phyloP scores from a whole-genome alignment of 1,140 invertebrate genomes.

The Tigriopus japonicus region DNA sequence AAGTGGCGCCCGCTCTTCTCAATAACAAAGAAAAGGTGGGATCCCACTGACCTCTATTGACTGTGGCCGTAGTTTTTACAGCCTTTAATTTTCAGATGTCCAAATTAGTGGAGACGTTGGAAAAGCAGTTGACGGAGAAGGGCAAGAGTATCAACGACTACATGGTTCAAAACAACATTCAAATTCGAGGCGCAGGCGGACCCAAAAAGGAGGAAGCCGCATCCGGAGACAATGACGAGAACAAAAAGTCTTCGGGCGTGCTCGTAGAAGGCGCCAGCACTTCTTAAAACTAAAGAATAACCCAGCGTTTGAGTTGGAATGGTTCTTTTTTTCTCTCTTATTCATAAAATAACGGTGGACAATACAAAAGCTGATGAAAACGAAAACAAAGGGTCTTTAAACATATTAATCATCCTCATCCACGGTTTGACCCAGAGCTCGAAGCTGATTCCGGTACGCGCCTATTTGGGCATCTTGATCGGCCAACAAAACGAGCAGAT shows the following conservation, averaged over 20 bases:
- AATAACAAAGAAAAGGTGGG: slow-evolving; percentile 58
- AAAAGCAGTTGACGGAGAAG: slow-evolving; percentile 61
- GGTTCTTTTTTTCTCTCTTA: no score
- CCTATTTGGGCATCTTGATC: neutral
- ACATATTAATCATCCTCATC: neutral
- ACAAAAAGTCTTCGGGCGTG: neutral
- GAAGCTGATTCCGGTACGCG: neutral
- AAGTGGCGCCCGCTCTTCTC: slow-evolving; percentile 62
- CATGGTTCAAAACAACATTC: slow-evolving; percentile 72
- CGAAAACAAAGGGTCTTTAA: no score
- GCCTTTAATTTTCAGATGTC: slow-evolving; percentile 41
- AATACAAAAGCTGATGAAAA: no score
- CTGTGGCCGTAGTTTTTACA: slow-evolving; percentile 10
- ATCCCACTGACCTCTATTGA: no score
- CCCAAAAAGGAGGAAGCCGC: slow-evolving; percentile 12
- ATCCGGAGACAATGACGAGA: neutral
- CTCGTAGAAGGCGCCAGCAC: neutral
- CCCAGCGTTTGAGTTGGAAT: no score
- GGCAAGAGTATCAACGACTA: slow-evolving; percentile 81
- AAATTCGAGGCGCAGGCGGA: slow-evolving; percentile 29
- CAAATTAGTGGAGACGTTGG: slow-evolving; percentile 52
- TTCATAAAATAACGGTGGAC: no score
- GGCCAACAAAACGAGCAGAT: neutral
- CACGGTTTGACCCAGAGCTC: neutral
- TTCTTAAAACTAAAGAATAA: no score